Evolutionary conservation across 37 sponge, comb jelly and placozoan species (phyloP), one percentile per base, ranked within the genome.

Genomic region (Eunapius fragilis): DNA sequence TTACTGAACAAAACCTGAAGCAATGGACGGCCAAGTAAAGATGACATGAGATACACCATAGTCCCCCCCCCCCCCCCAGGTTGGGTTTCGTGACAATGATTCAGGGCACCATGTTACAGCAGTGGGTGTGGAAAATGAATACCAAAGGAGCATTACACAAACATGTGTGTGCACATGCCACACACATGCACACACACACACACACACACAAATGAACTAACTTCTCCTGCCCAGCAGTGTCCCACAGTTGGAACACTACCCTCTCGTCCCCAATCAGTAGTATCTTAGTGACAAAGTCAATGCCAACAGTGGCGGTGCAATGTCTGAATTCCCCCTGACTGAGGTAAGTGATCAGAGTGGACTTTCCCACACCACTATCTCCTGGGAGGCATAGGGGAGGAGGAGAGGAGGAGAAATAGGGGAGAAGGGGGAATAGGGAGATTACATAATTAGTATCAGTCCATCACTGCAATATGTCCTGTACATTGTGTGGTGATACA

Each of bases 221-320:
- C 89, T 81, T 84, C 74, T 89, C 89, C 49, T 89, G 89, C 34
- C 89, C 89, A 3, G 89, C 89, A 25, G 89, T 89, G 45, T 89
- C 89, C 89, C 89, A 89, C 27, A 89, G 85, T 30, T 89, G 89
- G 49, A 89, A 89, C 45, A 89, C 80, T 34, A 89, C 85, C 24
- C 37, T 84, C 74, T 89, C 89, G 11, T 89, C 89, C 10, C 80
- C 75, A 0, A 84, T 76, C 14, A 28, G 70, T 3, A 89, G 45
- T 37, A 37, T 37, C 33, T 84, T 80, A 27, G 85, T 89, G 70
- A 33, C 36, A 49, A 77, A 89, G 69, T 89, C 89, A 27, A 89
- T 70, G 7, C 89, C 89, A 17, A 89, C 14, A 2, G 85, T 89
- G 31, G 79, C 47, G 3, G 31, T 35, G 28, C 35, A 37, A 68